Conservation (phyloP, 2,797 vertebrate species). For the Propithecus deckenii region DNA sequence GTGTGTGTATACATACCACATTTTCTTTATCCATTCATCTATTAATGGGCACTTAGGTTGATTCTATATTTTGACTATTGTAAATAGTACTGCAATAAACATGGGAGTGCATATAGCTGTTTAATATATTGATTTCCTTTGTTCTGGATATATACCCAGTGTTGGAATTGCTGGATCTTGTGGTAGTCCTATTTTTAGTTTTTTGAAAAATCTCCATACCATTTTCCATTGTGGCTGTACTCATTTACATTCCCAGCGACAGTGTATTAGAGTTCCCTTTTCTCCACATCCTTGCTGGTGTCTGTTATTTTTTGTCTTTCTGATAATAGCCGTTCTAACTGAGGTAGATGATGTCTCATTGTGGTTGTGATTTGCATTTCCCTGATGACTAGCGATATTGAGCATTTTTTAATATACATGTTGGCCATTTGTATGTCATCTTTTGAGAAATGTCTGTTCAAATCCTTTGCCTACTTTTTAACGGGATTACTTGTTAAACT, state of each 20-base stretch:
- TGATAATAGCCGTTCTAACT: not conserved
- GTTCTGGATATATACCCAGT: not conserved
- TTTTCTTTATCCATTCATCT: not conserved
- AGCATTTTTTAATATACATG: not conserved
- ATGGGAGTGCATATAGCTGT: not conserved
- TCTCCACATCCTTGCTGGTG: not conserved
- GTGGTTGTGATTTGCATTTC: not conserved
- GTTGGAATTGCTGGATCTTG: not conserved
- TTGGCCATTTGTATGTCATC: not conserved
- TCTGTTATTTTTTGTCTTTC: not conserved
- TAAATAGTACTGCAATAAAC: not conserved
- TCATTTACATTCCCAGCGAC: not conserved
- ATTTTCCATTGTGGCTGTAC: not conserved
- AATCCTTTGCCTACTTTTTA: not conserved
- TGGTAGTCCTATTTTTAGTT: slow-evolving; percentile 1
- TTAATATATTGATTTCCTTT: slow-evolving; percentile 1
- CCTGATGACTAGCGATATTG: not conserved
- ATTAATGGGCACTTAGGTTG: not conserved
- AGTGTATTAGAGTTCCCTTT: not conserved
- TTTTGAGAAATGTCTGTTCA: not conserved
- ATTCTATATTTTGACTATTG: not conserved
- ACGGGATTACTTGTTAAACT: not conserved
- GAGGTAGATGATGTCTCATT: not conserved
- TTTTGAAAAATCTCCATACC: not conserved
- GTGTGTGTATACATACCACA: not conserved